Evolutionary conservation across 2,888 invertebrate genomes (phyloP).

Genomic region (Chelonus formosanus): DNA sequence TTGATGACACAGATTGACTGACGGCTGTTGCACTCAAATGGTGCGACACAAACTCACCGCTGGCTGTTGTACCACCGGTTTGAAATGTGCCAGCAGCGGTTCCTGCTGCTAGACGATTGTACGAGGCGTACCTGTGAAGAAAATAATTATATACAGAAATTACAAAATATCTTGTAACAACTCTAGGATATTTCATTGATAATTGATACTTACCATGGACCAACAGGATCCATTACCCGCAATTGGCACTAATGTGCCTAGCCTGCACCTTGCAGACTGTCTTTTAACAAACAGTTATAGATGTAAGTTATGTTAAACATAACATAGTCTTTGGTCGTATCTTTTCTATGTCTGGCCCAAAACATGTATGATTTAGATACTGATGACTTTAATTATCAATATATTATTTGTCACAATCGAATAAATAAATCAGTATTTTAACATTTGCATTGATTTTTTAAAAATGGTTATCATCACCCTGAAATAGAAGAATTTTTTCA

Average conservation of each 20-base stretch:
- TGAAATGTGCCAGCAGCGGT: conserved; percentile 71
- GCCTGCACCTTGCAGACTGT: conserved; percentile 48
- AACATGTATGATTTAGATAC: conserved; percentile 8
- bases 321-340: conserved; percentile 45
- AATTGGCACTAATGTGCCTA: conserved; percentile 54
- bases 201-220: conserved; percentile 73
- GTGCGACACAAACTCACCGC: conserved; percentile 68
- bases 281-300: conserved; percentile 37
- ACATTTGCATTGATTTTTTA: too few species aligned
- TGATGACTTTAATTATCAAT: too few species aligned
- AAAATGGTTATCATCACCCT: too few species aligned
- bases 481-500: too few species aligned
- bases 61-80: conserved; percentile 76
- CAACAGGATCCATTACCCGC: conserved; percentile 83
- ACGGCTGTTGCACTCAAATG: conserved; percentile 65
- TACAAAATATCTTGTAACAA: too few species aligned
- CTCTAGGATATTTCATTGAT: too few species aligned
- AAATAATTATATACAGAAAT: not conserved
- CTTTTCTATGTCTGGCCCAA: conserved; percentile 3
- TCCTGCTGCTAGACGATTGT: conserved; percentile 81
- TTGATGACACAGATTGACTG: conserved; percentile 68
- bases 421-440: too few species aligned
- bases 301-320: conserved; percentile 45
- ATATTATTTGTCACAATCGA: too few species aligned
- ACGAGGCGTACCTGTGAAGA: conserved; percentile 71